Conservation (phyloP, 2,113 vertebrate species). For the Pteruthius melanotis region DNA sequence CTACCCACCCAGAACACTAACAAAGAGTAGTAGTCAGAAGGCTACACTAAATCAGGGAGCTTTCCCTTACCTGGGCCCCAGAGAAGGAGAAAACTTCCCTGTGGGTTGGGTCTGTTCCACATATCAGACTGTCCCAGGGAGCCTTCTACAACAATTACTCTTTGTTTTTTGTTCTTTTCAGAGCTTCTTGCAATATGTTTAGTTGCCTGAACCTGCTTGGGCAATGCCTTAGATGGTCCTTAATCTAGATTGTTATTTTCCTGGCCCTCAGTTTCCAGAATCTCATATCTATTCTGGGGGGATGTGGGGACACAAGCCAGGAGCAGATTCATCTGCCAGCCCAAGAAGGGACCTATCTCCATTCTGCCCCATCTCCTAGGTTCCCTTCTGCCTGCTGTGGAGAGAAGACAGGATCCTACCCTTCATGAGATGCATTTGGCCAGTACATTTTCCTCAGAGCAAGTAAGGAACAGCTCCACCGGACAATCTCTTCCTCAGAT, state of each 20-base stretch:
- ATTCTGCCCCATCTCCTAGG: neutral
- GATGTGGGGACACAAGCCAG: neutral
- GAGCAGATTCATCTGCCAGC: neutral
- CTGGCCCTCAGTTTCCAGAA: neutral
- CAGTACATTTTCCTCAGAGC: neutral
- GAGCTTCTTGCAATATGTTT: neutral
- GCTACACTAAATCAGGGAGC: neutral
- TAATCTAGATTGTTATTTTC: neutral
- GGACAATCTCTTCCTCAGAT: neutral
- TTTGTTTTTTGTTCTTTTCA: neutral
- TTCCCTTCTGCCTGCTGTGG: neutral
- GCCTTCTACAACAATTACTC: neutral
- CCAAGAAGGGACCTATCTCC: neutral
- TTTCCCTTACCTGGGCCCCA: neutral
- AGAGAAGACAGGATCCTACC: neutral
- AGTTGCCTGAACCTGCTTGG: neutral
- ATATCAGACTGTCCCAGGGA: neutral
- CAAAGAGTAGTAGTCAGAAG: neutral
- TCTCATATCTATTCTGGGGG: no score
- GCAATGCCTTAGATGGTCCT: neutral
- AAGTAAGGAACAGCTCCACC: neutral
- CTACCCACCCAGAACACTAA: neutral
- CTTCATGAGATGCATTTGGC: neutral
- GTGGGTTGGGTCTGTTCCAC: no score
- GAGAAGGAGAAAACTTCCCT: neutral